Evolutionary conservation across 2,113 vertebrate species (phyloP).

Genomic region (Ellobius talpinus): DNA sequence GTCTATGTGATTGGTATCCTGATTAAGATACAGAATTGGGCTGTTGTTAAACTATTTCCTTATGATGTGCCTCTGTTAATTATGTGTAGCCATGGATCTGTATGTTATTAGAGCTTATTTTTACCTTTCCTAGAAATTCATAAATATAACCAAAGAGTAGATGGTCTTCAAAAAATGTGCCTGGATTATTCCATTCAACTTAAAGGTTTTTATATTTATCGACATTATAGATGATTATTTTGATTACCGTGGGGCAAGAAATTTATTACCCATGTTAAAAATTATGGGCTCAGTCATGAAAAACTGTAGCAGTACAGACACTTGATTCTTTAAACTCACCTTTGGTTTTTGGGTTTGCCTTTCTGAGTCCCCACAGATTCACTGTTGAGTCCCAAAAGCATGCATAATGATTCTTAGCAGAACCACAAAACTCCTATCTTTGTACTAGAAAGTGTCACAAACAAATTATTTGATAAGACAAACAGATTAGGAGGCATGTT

Average conservation of each 20-base stretch:
- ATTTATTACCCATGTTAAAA: neutral
- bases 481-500: neutral
- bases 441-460: neutral
- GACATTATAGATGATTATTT: neutral
- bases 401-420: neutral
- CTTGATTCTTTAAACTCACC: neutral
- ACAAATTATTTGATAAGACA: neutral
- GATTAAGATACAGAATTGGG: neutral
- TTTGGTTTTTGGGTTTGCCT: neutral
- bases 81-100: neutral
- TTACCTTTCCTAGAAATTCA: neutral
- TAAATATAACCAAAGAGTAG: neutral
- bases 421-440: neutral
- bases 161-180: neutral
- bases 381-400: neutral
- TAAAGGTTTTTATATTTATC: neutral
- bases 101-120: neutral
- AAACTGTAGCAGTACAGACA: neutral
- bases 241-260: neutral
- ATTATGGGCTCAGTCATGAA: slow-evolving; percentile 5
- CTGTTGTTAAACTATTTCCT: neutral
- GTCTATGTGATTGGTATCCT: neutral
- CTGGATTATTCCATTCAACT: neutral
- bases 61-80: neutral
- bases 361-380: neutral